Evolutionary conservation across 1,140 invertebrate genomes (phyloP), one percentile per base, ranked within the genome.

Genomic region (Drosophila serrata): DNA sequence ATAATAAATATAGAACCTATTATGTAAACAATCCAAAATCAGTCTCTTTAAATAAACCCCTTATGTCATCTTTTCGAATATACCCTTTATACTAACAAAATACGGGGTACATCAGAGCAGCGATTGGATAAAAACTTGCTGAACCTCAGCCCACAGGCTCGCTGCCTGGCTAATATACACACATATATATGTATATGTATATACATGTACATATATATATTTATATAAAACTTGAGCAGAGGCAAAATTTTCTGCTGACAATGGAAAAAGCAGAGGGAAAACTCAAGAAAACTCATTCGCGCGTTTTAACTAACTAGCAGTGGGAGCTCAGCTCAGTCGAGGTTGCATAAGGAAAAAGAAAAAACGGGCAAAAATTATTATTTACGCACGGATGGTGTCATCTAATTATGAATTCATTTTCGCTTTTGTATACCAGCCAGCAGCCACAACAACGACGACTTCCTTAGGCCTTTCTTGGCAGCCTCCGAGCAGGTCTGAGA

Each of bases 321-420:
- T 4, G n/a, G 39, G 15, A 46, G 19, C 42, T 22, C 9, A 37
- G 48, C 6, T n/a, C 17, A 19, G 60, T 31, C 45, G 46, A 45
- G 51, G 51, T 61, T 65, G 37, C 49, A 61, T 17, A 53, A 74
- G 74, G 72, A 87, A 76, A 79, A 82, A 60, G 64, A 79, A 75
- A 75, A 82, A 63, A 59, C 46, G 48, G 73, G 73, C 63, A 68
- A 87, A 86, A 90, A 88, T 88, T 84, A 88, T 92, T 92, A 92
- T 92, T 92, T 87, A 92, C 91, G 91, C 91, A 91, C 91, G 86
- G 87, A 92, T 92, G 91, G 91, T 92, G 91, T 91, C 91, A 92
- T 92, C 91, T 92, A 92, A 92, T 92, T 92, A 92, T 86, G 78
- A 92, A 92, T 92, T 92, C 90, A 92, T 92, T 92, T 92, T 88